A percentile compares a stretch with the other conserved stretches of the same genome.
phyloP scores from a whole-genome alignment of 2,888 invertebrate species.

The Seira sanloemensis region DNA sequence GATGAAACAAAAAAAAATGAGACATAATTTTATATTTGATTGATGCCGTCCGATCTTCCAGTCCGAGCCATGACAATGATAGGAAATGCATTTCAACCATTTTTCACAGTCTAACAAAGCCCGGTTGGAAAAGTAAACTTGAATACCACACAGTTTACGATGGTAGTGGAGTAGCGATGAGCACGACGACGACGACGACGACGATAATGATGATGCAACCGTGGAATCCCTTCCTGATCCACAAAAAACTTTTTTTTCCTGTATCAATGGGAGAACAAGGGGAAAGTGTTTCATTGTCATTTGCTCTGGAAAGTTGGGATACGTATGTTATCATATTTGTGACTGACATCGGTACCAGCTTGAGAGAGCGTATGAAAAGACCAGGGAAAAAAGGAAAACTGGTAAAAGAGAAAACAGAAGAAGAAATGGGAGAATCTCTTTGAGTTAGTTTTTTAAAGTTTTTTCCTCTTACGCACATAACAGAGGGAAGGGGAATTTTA shows the following conservation, averaged over 20 bases:
- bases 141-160: slow-evolving; percentile 33
- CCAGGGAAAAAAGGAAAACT: slow-evolving; percentile 9
- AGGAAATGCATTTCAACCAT: not conserved
- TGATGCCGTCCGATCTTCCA: slow-evolving; percentile 43
- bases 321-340: not conserved
- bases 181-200: slow-evolving; percentile 13
- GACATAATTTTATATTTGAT: slow-evolving; percentile 43
- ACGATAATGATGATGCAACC: slow-evolving; percentile 36
- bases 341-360: slow-evolving; percentile 33
- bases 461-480: no score
- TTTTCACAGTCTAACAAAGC: no score
- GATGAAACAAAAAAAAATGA: slow-evolving; percentile 11
- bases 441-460: slow-evolving; percentile 8
- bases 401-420: not conserved
- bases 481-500: not conserved
- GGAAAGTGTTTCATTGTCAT: slow-evolving; percentile 55
- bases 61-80: slow-evolving; percentile 27
- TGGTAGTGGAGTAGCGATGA: no score
- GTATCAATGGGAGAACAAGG: slow-evolving; percentile 21
- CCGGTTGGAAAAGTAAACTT: no score
- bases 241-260: slow-evolving; percentile 21
- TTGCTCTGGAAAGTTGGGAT: not conserved
- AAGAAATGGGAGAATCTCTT: slow-evolving; percentile 19
- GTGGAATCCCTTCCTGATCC: slow-evolving; percentile 39
- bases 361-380: slow-evolving; percentile 16